Evolutionary conservation across 2,113 vertebrate genomes (phyloP).

Genomic region (Anolis carolinensis): DNA sequence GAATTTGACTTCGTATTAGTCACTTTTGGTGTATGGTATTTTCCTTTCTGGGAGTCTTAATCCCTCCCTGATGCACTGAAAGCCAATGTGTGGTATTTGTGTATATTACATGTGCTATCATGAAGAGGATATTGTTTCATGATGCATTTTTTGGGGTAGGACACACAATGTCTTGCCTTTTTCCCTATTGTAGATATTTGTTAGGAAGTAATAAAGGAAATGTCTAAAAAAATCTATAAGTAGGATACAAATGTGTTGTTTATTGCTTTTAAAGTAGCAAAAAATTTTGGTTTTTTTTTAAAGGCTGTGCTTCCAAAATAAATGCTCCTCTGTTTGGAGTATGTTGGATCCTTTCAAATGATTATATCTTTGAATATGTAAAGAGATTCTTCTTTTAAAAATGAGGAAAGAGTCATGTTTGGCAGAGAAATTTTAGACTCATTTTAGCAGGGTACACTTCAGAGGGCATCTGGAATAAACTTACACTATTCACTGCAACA

Average conservation of each 20-base stretch:
- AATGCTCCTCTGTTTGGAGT: not conserved
- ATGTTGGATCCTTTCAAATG: not conserved
- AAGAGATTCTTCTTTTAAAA: not conserved
- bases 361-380: not conserved
- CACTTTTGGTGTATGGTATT: too few species aligned
- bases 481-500: not conserved
- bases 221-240: not conserved
- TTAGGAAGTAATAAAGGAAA: not conserved
- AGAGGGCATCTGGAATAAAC: not conserved
- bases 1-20: too few species aligned
- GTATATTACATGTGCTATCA: not conserved
- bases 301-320: too few species aligned
- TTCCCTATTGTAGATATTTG: not conserved
- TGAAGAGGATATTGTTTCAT: not conserved
- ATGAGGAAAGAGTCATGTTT: conserved; percentile 2
- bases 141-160: not conserved
- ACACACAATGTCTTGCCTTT: too few species aligned
- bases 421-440: not conserved
- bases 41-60: too few species aligned
- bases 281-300: too few species aligned
- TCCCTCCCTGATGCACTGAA: too few species aligned
- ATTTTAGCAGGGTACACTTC: not conserved
- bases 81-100: not conserved
- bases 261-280: too few species aligned
- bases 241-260: not conserved